These are phyloP conservation scores for Mesochorus sp. DNA, from an alignment of 2,888 invertebrate genomes.

Conservation along the genomic window DNA sequence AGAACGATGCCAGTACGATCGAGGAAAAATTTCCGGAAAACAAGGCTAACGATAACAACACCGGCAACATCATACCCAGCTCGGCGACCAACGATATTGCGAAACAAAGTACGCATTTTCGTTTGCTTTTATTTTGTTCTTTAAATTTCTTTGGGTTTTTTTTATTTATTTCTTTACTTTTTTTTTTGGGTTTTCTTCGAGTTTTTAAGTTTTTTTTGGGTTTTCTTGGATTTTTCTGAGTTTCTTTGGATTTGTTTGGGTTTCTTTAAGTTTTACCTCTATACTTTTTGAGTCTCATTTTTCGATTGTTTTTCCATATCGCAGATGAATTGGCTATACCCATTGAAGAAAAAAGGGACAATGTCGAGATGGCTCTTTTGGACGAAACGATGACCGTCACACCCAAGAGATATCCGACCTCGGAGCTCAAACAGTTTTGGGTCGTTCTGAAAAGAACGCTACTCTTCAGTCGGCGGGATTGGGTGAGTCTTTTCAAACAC, in stretches of 20 bases:
- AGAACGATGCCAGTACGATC: slow-evolving; percentile 76
- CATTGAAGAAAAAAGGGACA: slow-evolving; percentile 88
- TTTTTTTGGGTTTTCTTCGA: neutral
- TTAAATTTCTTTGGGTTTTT: neutral
- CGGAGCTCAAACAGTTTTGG: slow-evolving; percentile 92
- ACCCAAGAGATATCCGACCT: slow-evolving; percentile 91
- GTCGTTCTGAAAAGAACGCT: slow-evolving; percentile 93
- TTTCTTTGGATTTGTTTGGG: neutral
- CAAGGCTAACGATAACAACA: slow-evolving; percentile 69
- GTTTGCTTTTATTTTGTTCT: neutral
- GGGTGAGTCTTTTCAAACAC: slow-evolving; percentile 85
- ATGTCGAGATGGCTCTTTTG: slow-evolving; percentile 87
- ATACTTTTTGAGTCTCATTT: too few relatives aligned
- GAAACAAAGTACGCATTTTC: slow-evolving; percentile 73
- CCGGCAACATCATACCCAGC: slow-evolving; percentile 72
- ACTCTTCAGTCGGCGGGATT: slow-evolving; percentile 93
- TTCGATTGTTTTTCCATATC: too few relatives aligned
- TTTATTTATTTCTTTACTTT: neutral
- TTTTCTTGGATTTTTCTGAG: neutral
- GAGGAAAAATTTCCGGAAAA: slow-evolving; percentile 77
- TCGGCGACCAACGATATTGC: slow-evolving; percentile 77
- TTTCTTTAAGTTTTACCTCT: neutral
- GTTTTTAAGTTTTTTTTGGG: neutral
- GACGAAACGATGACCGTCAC: slow-evolving; percentile 85
- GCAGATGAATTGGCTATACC: slow-evolving; percentile 84